A percentile compares a stretch with the other conserved stretches of the same genome.
These are phyloP conservation scores for Manacus vitellinus DNA, from an alignment of 2,113 vertebrate species.

Conservation along the genomic window DNA sequence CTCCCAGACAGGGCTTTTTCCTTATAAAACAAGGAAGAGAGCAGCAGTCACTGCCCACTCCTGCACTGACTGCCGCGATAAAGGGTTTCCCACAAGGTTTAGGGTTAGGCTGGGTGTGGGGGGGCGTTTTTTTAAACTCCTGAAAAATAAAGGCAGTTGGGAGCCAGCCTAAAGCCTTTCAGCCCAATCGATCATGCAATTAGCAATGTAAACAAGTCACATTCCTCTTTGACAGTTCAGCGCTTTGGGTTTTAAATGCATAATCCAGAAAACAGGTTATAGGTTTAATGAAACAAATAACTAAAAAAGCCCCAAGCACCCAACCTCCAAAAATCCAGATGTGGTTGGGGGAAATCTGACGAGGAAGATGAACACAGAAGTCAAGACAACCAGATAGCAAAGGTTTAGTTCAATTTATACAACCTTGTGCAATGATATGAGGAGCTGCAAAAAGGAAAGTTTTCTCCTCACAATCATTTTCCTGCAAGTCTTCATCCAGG, in stretches of 20 bases:
- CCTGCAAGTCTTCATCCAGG: background rate
- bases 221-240: background rate
- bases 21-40: background rate
- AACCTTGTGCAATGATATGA: accelerated
- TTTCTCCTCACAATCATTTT: background rate
- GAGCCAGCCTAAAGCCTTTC: background rate
- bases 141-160: background rate
- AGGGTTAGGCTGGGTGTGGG: accelerated
- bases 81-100: background rate
- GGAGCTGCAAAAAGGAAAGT: background rate
- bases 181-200: background rate
- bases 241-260: background rate
- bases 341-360: background rate
- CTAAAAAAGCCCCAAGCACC: background rate
- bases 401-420: background rate
- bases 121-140: background rate
- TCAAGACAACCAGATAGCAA: background rate
- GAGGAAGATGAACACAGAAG: background rate
- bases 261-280: background rate
- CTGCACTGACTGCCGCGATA: accelerated
- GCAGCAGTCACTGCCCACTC: background rate
- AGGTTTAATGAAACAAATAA: background rate
- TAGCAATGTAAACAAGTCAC: background rate
- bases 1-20: background rate
- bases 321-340: background rate